These are phyloP conservation scores for Eutrigla gurnardus DNA, from an alignment of 2,797 vertebrate genomes.

Conservation along the genomic window DNA sequence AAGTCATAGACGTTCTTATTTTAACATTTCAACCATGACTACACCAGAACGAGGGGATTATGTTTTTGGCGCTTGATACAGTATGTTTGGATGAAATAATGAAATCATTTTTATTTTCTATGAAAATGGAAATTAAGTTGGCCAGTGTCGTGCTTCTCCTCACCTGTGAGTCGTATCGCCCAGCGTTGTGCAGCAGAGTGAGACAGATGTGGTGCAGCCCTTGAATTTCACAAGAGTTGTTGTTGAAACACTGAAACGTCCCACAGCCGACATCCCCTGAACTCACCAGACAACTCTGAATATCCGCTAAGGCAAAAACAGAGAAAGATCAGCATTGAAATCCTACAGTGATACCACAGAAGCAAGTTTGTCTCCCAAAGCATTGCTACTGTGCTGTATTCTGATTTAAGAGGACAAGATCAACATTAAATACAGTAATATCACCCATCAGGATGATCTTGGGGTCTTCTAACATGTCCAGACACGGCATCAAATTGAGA, in stretches of 20 bases:
- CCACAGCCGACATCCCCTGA: constrained; percentile 96
- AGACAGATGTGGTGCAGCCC: constrained; percentile 96
- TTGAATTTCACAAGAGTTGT: constrained; percentile 95
- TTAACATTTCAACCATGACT: no score
- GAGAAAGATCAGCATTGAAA: not conserved
- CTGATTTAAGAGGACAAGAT: not conserved
- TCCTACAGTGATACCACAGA: constrained; percentile 5
- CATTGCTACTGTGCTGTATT: not conserved
- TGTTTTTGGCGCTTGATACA: no score
- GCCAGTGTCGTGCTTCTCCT: not conserved
- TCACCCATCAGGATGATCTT: not conserved
- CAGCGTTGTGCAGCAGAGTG: constrained; percentile 96
- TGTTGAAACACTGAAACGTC: constrained; percentile 96
- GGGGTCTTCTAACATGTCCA: not conserved
- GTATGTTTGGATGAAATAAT: no score
- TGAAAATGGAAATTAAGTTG: no score
- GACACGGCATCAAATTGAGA: not conserved
- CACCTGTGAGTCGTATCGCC: constrained; percentile 96
- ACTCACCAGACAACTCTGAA: constrained; percentile 93
- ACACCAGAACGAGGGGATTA: no score
- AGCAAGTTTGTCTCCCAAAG: not conserved
- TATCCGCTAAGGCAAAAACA: constrained; percentile 84
- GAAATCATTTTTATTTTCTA: no score
- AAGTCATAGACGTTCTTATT: no score
- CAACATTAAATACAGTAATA: not conserved